A percentile compares a stretch with the other conserved stretches of the same genome.
phyloP scores from a whole-genome alignment of 2,113 vertebrate species.

The Nothocercus julius region DNA sequence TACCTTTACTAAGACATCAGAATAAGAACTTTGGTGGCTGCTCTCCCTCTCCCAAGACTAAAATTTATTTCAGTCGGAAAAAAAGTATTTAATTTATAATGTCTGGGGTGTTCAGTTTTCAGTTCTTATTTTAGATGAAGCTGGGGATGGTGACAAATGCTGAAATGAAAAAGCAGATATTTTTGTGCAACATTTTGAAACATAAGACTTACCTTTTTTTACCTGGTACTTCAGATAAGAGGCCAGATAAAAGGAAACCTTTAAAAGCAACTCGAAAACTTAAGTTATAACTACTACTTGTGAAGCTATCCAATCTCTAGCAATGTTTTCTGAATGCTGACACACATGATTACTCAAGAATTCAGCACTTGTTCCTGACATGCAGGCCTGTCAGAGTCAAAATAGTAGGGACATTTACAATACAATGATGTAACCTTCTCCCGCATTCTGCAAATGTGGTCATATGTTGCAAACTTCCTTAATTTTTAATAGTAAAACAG shows the following conservation, averaged over 20 bases:
- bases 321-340: neutral
- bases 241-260: neutral
- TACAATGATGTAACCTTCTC: constrained; percentile 50
- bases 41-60: neutral
- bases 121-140: neutral
- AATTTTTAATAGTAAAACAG: constrained; percentile 27
- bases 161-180: neutral
- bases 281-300: neutral
- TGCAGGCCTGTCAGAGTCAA: neutral
- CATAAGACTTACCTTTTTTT: neutral
- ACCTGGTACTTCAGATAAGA: neutral
- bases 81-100: constrained; percentile 25
- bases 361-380: constrained; percentile 35
- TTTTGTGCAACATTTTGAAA: neutral
- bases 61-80: neutral
- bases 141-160: neutral
- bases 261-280: neutral
- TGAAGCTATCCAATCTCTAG: neutral
- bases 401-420: constrained; percentile 20
- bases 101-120: neutral
- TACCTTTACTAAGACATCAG: neutral
- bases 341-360: constrained; percentile 54
- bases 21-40: neutral
- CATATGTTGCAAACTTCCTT: constrained; percentile 36
- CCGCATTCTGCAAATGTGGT: constrained; percentile 47